Percentiles rank a stretch among this genome's conserved stretches.
Evolutionary conservation across 1,140 invertebrate genomes (phyloP).

Genomic region (Apis cerana): DNA sequence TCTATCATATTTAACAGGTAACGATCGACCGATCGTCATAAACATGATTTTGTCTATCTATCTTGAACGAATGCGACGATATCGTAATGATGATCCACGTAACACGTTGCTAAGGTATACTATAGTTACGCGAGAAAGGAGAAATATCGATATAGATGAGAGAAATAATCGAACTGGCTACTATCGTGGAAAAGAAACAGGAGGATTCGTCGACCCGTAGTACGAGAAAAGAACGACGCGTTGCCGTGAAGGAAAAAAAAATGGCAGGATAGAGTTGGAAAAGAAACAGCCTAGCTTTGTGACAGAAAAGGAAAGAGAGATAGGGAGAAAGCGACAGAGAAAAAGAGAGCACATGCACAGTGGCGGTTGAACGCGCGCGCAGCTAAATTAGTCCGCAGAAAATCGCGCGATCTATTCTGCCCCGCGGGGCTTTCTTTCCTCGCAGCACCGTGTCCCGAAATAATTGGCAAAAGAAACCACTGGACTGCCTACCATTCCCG

Average conservation of each 20-base stretch:
- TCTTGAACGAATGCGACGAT: not conserved
- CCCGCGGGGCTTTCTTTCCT: slow-evolving; percentile 77
- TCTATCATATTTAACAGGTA: slow-evolving; percentile 25
- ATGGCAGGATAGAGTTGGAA: not conserved
- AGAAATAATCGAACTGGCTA: slow-evolving; percentile 53
- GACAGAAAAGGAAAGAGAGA: not conserved
- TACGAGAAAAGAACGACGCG: slow-evolving; percentile 24
- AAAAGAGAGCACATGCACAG: slow-evolving; percentile 20
- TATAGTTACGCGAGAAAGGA: slow-evolving; percentile 36
- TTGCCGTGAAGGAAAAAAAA: not conserved
- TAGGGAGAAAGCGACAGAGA: not conserved
- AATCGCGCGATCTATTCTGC: slow-evolving; percentile 79
- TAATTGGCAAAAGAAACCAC: slow-evolving; percentile 81
- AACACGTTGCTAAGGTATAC: slow-evolving; percentile 44
- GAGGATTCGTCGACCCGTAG: slow-evolving; percentile 23
- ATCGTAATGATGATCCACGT: slow-evolving; percentile 16
- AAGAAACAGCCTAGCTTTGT: not conserved
- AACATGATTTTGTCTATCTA: not conserved
- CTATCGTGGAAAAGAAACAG: slow-evolving; percentile 16
- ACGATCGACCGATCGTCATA: slow-evolving; percentile 14
- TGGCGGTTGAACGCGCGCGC: slow-evolving; percentile 55
- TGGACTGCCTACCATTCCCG: slow-evolving; percentile 76
- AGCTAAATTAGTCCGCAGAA: slow-evolving; percentile 78
- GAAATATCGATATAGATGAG: slow-evolving; percentile 40
- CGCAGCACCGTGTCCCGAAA: slow-evolving; percentile 77